Percentiles rank a stretch among this genome's conserved stretches.
These are phyloP conservation scores for Spodoptera littoralis DNA, from an alignment of 2,888 invertebrate genomes.

Conservation along the genomic window DNA sequence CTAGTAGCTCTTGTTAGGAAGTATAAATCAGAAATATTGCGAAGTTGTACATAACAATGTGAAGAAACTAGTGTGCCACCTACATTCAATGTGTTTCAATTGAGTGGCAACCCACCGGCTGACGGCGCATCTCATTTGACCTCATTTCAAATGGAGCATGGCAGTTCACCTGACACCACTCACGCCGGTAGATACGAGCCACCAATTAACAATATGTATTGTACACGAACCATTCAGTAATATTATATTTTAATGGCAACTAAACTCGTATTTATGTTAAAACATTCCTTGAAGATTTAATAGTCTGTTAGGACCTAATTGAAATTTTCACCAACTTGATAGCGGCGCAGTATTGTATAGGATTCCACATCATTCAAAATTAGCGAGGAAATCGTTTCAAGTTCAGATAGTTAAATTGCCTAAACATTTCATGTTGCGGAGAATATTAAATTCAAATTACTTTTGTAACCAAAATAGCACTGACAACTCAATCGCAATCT, in stretches of 20 bases:
- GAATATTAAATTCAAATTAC: too few relatives aligned
- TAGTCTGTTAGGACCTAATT: slow-evolving; percentile 11
- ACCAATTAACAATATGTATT: slow-evolving; percentile 26
- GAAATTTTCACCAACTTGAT: slow-evolving; percentile 29
- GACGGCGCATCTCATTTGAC: slow-evolving; percentile 73
- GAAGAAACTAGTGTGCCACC: slow-evolving; percentile 66
- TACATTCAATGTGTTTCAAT: slow-evolving; percentile 76
- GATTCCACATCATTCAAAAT: too few relatives aligned
- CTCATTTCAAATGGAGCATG: slow-evolving; percentile 73
- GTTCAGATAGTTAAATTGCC: too few relatives aligned
- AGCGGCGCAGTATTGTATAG: background rate
- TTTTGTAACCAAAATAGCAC: too few relatives aligned
- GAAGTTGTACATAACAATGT: slow-evolving; percentile 54
- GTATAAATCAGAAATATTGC: slow-evolving; percentile 54
- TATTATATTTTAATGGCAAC: slow-evolving; percentile 12
- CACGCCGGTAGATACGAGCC: slow-evolving; percentile 28
- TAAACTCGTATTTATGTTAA: background rate
- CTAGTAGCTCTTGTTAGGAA: slow-evolving; percentile 24
- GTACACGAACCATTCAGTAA: slow-evolving; percentile 12
- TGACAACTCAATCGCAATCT: too few relatives aligned
- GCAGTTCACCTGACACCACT: slow-evolving; percentile 66
- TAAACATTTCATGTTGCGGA: too few relatives aligned
- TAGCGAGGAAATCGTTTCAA: too few relatives aligned
- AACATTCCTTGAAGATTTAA: background rate
- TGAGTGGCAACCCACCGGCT: slow-evolving; percentile 71